These are phyloP conservation scores for Scotopteryx bipunctaria DNA, from an alignment of 2,888 invertebrate genomes.

Conservation along the genomic window DNA sequence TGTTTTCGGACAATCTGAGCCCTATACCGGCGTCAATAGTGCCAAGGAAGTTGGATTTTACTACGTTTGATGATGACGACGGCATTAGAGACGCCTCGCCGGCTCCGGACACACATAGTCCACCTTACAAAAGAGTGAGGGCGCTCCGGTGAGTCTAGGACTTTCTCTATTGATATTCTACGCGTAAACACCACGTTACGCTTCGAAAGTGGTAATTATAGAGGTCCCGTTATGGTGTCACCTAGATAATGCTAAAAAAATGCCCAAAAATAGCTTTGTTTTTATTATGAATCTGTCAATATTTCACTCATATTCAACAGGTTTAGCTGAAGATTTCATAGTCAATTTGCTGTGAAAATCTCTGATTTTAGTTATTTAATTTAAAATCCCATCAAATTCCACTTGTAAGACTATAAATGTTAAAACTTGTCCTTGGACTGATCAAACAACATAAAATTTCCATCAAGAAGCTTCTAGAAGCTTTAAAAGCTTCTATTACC, in stretches of 20 bases:
- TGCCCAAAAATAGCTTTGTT: constrained; percentile 5
- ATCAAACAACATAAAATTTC: too few relatives aligned
- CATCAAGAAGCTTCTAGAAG: not conserved
- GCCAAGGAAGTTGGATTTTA: constrained; percentile 85
- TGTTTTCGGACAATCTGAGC: constrained; percentile 83
- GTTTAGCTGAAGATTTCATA: too few relatives aligned
- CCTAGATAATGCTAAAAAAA: not conserved
- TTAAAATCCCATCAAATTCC: too few relatives aligned
- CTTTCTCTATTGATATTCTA: constrained; percentile 38
- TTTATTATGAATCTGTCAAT: too few relatives aligned
- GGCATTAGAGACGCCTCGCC: constrained; percentile 63
- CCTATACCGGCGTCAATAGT: constrained; percentile 80
- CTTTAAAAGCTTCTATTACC: not conserved
- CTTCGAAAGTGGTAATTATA: not conserved
- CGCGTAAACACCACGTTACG: constrained; percentile 50
- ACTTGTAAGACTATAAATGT: too few relatives aligned
- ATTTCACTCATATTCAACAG: too few relatives aligned
- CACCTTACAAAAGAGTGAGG: constrained; percentile 84
- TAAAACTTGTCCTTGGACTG: too few relatives aligned
- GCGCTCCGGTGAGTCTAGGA: constrained; percentile 75
- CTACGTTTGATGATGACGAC: constrained; percentile 70
- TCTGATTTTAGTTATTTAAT: too few relatives aligned
- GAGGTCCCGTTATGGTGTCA: not conserved
- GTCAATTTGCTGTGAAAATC: too few relatives aligned
- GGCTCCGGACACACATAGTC: constrained; percentile 67